These are phyloP conservation scores for Euthynnus affinis DNA, from an alignment of 2,797 vertebrate species.

Conservation along the genomic window DNA sequence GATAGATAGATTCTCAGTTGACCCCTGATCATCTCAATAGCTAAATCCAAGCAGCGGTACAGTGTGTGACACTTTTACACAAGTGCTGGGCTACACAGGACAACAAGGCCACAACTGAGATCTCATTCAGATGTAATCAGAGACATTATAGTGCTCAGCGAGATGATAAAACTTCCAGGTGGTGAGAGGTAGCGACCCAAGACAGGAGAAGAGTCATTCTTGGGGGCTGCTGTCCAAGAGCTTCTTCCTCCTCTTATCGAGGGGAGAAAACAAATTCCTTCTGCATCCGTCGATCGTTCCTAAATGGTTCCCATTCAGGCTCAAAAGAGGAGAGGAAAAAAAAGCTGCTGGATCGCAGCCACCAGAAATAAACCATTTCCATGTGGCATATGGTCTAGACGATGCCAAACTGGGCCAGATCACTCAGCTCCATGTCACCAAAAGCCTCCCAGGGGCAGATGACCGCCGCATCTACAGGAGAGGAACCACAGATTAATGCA, in stretches of 20 bases:
- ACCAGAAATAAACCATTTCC: slow-evolving; percentile 38
- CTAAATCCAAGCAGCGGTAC: slow-evolving; percentile 45
- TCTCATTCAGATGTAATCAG: slow-evolving; percentile 13
- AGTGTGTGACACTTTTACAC: slow-evolving; percentile 61
- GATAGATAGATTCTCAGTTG: background rate
- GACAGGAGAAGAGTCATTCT: slow-evolving; percentile 15
- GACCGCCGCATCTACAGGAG: slow-evolving; percentile 51
- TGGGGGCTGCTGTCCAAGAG: slow-evolving; percentile 50
- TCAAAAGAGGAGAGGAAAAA: slow-evolving; percentile 22
- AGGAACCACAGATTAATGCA: background rate
- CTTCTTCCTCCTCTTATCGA: slow-evolving; percentile 25
- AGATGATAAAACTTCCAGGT: slow-evolving; percentile 32
- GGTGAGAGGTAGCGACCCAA: background rate
- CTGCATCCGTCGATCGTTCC: background rate
- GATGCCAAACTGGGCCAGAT: slow-evolving; percentile 76
- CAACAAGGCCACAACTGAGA: slow-evolving; percentile 7
- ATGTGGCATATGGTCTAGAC: slow-evolving; percentile 36
- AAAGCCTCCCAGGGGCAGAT: slow-evolving; percentile 80
- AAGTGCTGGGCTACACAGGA: slow-evolving; percentile 17
- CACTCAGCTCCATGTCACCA: slow-evolving; percentile 75
- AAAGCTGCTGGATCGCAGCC: slow-evolving; percentile 54
- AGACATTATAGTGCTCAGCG: slow-evolving; percentile 9
- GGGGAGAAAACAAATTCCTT: background rate
- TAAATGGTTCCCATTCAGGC: background rate
- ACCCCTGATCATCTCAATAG: background rate